Evolutionary conservation across 1,140 invertebrate genomes (phyloP).

Genomic region (Brevipalpus yothersi): DNA sequence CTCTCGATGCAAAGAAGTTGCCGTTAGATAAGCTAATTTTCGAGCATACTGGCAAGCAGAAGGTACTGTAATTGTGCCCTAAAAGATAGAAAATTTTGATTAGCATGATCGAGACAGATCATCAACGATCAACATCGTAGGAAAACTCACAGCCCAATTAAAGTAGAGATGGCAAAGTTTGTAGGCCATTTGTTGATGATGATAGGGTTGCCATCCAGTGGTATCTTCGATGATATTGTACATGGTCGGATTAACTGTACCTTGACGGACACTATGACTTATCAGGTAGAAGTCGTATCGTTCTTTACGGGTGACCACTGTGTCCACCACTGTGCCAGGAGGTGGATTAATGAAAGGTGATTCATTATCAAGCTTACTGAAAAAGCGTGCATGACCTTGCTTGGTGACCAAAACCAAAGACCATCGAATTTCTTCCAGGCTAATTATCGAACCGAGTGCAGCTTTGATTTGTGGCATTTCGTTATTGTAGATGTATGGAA

Average conservation of each 20-base stretch:
- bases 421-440: not conserved
- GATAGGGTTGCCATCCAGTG: constrained; percentile 31
- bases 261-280: constrained; percentile 41
- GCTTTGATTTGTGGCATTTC: constrained; percentile 22
- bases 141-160: constrained; percentile 37
- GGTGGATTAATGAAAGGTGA: constrained; percentile 37
- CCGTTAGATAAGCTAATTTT: constrained; percentile 52
- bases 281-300: constrained; percentile 59
- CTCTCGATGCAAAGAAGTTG: constrained; percentile 29
- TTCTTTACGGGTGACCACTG: constrained; percentile 50
- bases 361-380: constrained; percentile 8
- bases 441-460: too few species aligned
- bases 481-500: constrained; percentile 19
- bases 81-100: constrained; percentile 6
- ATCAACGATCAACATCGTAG: constrained; percentile 3
- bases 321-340: constrained; percentile 64
- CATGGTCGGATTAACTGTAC: constrained; percentile 48
- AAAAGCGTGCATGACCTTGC: constrained; percentile 28
- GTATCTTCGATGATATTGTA: constrained; percentile 49
- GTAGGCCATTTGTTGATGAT: constrained; percentile 45
- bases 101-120: too few species aligned
- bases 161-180: constrained; percentile 60
- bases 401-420: constrained; percentile 25
- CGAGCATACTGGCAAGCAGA: constrained; percentile 66
- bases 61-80: constrained; percentile 50